Evolutionary conservation across 1,140 invertebrate species (phyloP).

Genomic region (Platyscapa corneri): DNA sequence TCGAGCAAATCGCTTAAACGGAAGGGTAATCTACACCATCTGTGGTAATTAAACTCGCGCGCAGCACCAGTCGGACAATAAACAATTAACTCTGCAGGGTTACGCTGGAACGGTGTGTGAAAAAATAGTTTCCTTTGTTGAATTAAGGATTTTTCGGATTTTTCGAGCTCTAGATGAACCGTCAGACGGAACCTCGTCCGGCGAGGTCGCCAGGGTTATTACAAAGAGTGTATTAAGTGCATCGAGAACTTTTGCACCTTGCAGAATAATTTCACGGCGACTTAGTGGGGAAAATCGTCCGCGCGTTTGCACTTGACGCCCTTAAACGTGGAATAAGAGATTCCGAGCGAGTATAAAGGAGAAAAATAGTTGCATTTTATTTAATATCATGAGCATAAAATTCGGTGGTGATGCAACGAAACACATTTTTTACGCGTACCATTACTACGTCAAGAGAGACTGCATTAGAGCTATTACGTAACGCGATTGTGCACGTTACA

Average conservation of each 20-base stretch:
- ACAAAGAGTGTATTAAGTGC: not conserved
- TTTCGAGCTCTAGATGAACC: not conserved
- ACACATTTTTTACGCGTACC: not conserved
- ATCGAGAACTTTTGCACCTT: not conserved
- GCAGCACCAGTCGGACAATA: slow-evolving; percentile 1
- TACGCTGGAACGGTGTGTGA: not conserved
- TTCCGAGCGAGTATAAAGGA: not conserved
- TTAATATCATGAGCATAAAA: not conserved
- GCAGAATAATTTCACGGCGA: not conserved
- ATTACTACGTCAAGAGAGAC: not conserved
- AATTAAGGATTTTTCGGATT: not conserved
- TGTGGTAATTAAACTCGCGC: slow-evolving; percentile 40
- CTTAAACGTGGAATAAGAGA: not conserved
- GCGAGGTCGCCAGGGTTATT: not conserved
- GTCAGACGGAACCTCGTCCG: not conserved
- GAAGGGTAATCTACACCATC: slow-evolving; percentile 43
- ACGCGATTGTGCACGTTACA: not conserved
- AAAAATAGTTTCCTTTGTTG: not conserved
- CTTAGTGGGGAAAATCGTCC: too few relatives aligned
- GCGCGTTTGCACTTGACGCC: too few relatives aligned
- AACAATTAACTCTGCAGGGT: slow-evolving; percentile 39
- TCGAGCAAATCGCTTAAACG: slow-evolving; percentile 34
- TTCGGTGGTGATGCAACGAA: not conserved
- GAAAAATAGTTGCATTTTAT: not conserved
- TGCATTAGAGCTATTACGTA: not conserved